These are phyloP conservation scores for Pogonomyrmex barbatus DNA, from an alignment of 1,140 invertebrate genomes.

Conservation along the genomic window DNA sequence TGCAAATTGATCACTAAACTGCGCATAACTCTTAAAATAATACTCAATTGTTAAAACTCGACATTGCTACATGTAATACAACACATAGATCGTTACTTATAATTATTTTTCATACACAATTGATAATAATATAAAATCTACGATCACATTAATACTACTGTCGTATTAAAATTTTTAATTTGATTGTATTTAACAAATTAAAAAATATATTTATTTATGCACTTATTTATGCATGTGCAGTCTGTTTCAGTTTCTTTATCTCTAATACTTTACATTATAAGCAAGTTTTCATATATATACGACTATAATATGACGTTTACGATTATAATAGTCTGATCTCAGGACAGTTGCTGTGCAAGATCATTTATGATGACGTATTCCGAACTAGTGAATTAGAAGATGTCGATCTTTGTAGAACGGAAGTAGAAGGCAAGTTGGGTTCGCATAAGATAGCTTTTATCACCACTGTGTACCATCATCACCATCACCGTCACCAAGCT, in stretches of 20 bases:
- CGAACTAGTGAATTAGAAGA: neutral
- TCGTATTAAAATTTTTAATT: neutral
- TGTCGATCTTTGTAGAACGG: conserved; percentile 33
- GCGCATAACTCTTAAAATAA: neutral
- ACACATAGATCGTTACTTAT: too few relatives aligned
- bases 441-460: conserved; percentile 16
- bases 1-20: neutral
- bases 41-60: neutral
- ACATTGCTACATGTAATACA: neutral
- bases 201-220: neutral
- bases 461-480: conserved; percentile 68
- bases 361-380: neutral
- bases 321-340: neutral
- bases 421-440: neutral
- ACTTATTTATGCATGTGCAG: neutral
- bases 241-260: neutral
- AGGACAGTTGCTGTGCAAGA: neutral
- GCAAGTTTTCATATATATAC: neutral
- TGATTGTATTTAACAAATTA: neutral
- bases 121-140: neutral
- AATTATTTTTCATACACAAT: neutral
- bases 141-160: neutral
- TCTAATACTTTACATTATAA: neutral
- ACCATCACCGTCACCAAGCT: conserved; percentile 56
- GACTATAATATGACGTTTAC: neutral